These are phyloP conservation scores for Epistrophe grossulariae DNA, from an alignment of 2,888 invertebrate genomes.

Conservation along the genomic window DNA sequence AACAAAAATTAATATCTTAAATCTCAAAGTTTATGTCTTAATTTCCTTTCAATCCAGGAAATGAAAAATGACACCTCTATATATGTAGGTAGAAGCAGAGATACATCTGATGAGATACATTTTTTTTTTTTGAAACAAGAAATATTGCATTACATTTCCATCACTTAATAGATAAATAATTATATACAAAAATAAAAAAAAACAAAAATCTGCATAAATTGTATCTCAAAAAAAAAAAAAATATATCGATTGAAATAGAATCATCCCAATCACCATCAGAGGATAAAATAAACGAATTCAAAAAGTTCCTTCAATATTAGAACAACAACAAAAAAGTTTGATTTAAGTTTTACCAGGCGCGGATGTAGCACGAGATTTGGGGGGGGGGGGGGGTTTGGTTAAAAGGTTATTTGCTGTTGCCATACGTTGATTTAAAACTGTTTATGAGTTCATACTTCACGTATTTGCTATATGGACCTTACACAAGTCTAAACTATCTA, in stretches of 20 bases:
- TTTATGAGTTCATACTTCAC: no score
- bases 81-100: background rate
- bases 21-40: conserved; percentile 44
- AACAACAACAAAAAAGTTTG: background rate
- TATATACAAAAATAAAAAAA: background rate
- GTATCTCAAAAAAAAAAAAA: conserved; percentile 9
- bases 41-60: conserved; percentile 24
- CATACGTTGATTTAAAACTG: no score
- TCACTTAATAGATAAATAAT: conserved; percentile 34
- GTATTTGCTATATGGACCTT: no score
- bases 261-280: conserved; percentile 4
- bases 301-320: conserved; percentile 17
- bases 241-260: background rate
- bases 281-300: conserved; percentile 14
- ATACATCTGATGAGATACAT: conserved; percentile 32
- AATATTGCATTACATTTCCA: conserved; percentile 49
- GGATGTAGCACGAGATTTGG: background rate
- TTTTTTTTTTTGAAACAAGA: conserved; percentile 17
- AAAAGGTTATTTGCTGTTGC: no score
- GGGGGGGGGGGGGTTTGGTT: no score
- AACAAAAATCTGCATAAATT: conserved; percentile 32
- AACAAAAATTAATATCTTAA: conserved; percentile 22
- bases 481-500: no score
- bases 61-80: conserved; percentile 49
- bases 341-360: background rate